Evolutionary conservation across 2,888 invertebrate species (phyloP), one percentile per base, ranked within the genome.

Genomic region (Caenorhabditis sinica): DNA sequence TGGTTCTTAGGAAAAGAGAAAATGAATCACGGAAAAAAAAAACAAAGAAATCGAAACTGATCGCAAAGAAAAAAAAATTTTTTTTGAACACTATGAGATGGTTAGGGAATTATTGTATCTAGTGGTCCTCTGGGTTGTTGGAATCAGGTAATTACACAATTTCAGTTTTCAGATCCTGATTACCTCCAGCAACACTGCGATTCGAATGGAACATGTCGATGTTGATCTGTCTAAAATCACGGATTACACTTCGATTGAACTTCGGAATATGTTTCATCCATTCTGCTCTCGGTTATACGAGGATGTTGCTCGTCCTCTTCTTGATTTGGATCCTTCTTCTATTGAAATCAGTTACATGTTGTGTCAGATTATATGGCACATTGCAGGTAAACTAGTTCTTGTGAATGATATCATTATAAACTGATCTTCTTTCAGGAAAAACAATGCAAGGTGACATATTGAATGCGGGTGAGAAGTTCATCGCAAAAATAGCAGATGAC

Each of bases 291-390:
- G 82, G 63, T 49, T 86, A 23, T 83, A 77, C 60, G 83, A 82
- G 11, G 56, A 82, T n/a, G 83, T 87, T n/a, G 79, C 86, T 6
- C 58, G 68, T 15, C 86, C 87, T 3, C 49, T 87, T 17, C n/a
- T 83, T 23, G 83, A 84, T 17, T 25, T 87, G 49, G 75, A 82
- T 25, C 86, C 86, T 5, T 80, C 74, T 25, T 49, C 71, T 0
- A 76, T 85, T 20, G 87, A 87, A 60, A 65, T 86, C 33, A 75
- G 86, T 20, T 87, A 86, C 25, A 84, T 87, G 82, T 61, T 87
- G n/a, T 86, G 85, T 68, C 86, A 86, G 51, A 80, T 87, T 0
- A 61, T 79, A n/a, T 87, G 86, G 81, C 85, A 85, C 40, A 74
- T 85, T 30, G 83, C 83, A 51, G 87, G 86, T 86, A 40, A 13